phyloP scores from a whole-genome alignment of 2,888 invertebrate species.

The Amblyteles armatorius region DNA sequence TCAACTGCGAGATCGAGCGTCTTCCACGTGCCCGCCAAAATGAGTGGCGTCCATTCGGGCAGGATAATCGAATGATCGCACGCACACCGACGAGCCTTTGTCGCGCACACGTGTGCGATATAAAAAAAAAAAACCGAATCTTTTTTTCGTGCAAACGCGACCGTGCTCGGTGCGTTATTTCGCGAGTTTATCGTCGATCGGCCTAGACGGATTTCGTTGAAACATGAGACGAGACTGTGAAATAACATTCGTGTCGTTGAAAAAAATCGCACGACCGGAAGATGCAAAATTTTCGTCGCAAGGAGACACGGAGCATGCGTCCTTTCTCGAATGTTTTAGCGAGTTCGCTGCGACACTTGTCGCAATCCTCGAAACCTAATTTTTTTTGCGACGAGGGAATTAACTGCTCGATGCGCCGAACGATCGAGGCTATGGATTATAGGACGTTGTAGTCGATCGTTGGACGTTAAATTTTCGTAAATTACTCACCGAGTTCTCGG shows the following conservation, averaged over 20 bases:
- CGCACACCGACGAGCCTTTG: slow-evolving; percentile 41
- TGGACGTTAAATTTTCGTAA: neutral
- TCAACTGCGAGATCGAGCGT: slow-evolving; percentile 49
- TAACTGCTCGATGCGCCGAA: neutral
- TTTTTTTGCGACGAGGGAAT: neutral
- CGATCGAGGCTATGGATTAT: neutral
- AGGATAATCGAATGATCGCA: slow-evolving; percentile 61
- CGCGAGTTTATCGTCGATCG: neutral
- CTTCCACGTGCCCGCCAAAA: slow-evolving; percentile 83
- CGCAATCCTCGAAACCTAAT: neutral
- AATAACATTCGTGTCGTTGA: neutral
- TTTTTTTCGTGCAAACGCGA: slow-evolving; percentile 7
- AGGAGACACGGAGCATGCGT: slow-evolving; percentile 46
- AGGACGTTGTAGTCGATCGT: neutral
- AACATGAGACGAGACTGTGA: neutral
- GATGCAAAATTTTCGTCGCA: slow-evolving; percentile 34
- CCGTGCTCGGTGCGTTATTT: neutral
- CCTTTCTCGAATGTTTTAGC: neutral
- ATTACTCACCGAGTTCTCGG: slow-evolving; percentile 78
- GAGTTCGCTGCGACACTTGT: slow-evolving; percentile 7
- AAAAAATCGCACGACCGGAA: slow-evolving; percentile 2
- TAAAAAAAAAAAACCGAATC: neutral
- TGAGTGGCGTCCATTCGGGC: slow-evolving; percentile 78
- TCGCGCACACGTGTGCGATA: slow-evolving; percentile 48
- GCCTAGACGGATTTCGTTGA: neutral